Percentiles rank a stretch among this genome's conserved stretches.
These are phyloP conservation scores for Scolopax bukidnonensis DNA, from an alignment of 2,797 vertebrate species.

Conservation along the genomic window DNA sequence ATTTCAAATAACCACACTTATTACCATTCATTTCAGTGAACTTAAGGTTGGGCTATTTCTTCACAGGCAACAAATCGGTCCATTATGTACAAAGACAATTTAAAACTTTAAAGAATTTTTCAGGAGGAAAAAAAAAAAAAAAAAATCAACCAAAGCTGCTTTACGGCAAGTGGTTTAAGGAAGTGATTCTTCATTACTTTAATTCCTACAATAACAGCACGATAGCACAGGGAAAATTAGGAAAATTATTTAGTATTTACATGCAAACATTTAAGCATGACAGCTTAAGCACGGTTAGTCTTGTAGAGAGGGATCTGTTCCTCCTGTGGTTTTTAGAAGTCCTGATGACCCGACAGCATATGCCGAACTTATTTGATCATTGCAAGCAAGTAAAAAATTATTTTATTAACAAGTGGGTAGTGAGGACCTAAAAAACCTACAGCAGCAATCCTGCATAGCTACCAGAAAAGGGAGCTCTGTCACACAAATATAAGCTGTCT, in stretches of 20 bases:
- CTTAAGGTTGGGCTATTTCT: background rate
- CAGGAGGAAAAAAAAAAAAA: background rate
- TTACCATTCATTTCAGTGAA: background rate
- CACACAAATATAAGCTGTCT: background rate
- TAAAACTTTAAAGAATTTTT: background rate
- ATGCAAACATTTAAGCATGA: background rate
- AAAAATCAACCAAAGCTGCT: background rate
- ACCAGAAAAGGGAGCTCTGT: background rate
- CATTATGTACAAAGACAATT: accelerated
- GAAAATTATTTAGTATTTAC: background rate
- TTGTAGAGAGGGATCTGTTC: accelerated
- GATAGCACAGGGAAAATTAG: background rate
- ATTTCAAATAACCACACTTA: background rate
- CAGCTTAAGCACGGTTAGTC: accelerated
- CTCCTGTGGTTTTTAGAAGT: too few species aligned
- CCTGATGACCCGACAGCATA: accelerated
- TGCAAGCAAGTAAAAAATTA: background rate
- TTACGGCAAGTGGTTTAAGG: background rate
- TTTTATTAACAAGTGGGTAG: background rate
- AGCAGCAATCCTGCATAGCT: background rate
- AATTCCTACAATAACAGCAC: background rate
- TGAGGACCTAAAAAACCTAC: background rate
- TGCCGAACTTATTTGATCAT: too few species aligned
- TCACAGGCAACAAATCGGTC: accelerated
- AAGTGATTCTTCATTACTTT: background rate